Evolutionary conservation across 2,113 vertebrate species (phyloP).

Genomic region (Pyxicephalus adspersus): DNA sequence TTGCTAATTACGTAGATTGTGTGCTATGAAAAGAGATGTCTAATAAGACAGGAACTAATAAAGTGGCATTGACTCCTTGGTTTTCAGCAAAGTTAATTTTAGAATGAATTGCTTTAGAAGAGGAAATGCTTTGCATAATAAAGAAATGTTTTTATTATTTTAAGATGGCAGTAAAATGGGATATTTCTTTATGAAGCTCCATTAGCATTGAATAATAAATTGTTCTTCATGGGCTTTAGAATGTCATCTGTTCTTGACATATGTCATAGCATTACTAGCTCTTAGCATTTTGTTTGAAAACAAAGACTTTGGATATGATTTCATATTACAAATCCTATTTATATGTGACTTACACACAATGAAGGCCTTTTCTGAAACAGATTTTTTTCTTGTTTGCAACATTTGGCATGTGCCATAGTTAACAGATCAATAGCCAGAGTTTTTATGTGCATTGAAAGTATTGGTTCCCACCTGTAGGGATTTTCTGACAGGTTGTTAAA

Average conservation of each 20-base stretch:
- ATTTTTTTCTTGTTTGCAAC: no score
- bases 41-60: constrained; percentile 57
- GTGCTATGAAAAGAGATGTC: constrained; percentile 59
- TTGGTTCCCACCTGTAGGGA: no score
- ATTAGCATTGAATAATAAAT: no score
- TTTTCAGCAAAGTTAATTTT: constrained; percentile 64
- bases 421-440: no score
- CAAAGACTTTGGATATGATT: not conserved
- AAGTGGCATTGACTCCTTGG: constrained; percentile 55
- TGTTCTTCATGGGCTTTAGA: not conserved
- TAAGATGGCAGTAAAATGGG: constrained; percentile 54
- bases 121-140: constrained; percentile 58
- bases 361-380: no score
- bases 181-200: not conserved
- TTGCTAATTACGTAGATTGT: constrained; percentile 67
- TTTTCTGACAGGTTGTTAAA: no score
- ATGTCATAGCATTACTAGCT: no score
- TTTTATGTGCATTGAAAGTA: no score
- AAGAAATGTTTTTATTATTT: constrained; percentile 53
- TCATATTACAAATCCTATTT: no score
- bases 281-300: not conserved
- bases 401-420: no score
- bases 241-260: not conserved
- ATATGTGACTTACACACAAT: no score
- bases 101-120: constrained; percentile 60